Base-by-base conservation (phyloP, 2,113 vertebrate genomes). In the Varanus salvator region DNA sequence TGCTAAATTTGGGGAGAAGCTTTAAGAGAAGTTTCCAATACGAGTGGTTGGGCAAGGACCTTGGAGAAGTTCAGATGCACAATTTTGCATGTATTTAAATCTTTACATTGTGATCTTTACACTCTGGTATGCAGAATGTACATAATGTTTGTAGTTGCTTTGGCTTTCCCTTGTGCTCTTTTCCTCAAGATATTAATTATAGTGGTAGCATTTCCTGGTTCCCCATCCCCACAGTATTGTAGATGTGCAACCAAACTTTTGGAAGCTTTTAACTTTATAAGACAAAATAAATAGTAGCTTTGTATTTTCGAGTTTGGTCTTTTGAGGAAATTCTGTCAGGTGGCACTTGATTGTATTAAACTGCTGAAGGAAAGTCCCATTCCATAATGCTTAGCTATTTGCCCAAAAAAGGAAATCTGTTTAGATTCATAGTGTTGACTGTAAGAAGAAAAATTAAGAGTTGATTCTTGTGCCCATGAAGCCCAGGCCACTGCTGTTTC, bases 101-200 rank as follows among this genome's bases (percentile, higher is more conserved):
- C 21, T 50, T 78, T 78, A 11, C 23, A 66, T 8, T 66, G 1
- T 66, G 64, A 23, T 23, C 64, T 25, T 23, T 50, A 48, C 44
- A 78, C 25, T 48, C 50, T 78, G 44, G 6, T 89, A 4, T 90
- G 90, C 50, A 80, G 69, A 75, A 31, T n/a, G 88, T 4, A 25
- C 19, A 12, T 0, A 78, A 78, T 82, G 88, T 75, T 38, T 64
- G 0, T 74, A 52, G 69, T 44, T 87, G 54, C 69, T 89, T 85
- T 80, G 29, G 48, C 72, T 90, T 93, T 93, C 8, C 25, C 12
- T 29, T 60, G 19, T 27, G 15, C 7, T 86, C 34, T 69, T 29
- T 52, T 3, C 8, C 4, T 6, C 5, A 27, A 84, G 34, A 84
- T 8, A 84, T 25, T 38, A 8, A 80, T 54, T 54, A 80, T 54